Evolutionary conservation across 2,113 vertebrate genomes (phyloP).

Genomic region (Chlamydotis undulata): DNA sequence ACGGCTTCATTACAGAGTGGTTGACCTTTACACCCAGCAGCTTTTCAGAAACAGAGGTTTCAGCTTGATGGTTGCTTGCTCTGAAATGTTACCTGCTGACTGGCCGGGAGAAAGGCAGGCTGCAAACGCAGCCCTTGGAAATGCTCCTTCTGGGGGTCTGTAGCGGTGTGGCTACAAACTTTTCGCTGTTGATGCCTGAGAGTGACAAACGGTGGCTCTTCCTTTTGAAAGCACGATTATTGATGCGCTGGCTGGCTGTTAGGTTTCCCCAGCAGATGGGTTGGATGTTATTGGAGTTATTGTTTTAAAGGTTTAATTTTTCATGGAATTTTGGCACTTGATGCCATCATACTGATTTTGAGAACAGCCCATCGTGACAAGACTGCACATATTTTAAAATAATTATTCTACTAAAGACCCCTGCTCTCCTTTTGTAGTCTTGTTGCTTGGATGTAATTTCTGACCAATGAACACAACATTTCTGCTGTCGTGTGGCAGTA

Average conservation of each 20-base stretch:
- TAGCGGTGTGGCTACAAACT: background rate
- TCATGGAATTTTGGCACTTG: background rate
- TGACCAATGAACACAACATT: background rate
- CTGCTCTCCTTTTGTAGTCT: background rate
- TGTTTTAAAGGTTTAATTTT: background rate
- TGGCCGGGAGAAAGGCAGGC: background rate
- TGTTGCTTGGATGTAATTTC: background rate
- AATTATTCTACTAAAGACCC: background rate
- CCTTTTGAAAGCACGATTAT: background rate
- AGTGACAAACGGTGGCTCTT: background rate
- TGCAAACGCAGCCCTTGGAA: background rate
- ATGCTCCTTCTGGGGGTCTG: background rate
- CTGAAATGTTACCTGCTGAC: background rate
- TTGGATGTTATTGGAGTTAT: background rate
- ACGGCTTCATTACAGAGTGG: background rate
- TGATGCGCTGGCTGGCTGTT: background rate
- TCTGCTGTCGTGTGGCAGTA: background rate
- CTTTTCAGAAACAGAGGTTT: slow-evolving; percentile 4
- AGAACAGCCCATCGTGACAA: background rate
- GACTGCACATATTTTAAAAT: background rate
- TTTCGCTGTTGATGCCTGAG: background rate
- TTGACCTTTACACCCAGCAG: background rate
- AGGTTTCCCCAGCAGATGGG: background rate
- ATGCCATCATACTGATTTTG: background rate
- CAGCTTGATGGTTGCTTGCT: background rate